These are phyloP conservation scores for Latrodectus geometricus DNA, from an alignment of 1,140 invertebrate species.

Conservation along the genomic window DNA sequence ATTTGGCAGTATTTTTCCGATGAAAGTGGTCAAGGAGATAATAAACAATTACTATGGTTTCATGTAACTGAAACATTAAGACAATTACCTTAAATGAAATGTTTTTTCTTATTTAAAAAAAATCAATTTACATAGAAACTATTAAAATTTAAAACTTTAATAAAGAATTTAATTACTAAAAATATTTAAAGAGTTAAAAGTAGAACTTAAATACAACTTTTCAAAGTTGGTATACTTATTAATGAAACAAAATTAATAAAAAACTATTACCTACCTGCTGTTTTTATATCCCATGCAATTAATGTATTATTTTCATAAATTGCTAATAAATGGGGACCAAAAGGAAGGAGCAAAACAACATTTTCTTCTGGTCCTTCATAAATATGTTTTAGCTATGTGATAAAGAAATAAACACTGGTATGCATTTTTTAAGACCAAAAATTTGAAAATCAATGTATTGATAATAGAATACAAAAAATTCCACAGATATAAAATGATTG, in stretches of 20 bases:
- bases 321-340: slow-evolving; percentile 86
- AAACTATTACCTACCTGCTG: slow-evolving; percentile 71
- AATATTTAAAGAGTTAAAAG: neutral
- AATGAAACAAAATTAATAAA: slow-evolving; percentile 64
- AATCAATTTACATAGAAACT: too few species aligned
- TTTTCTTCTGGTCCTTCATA: slow-evolving; percentile 80
- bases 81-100: too few species aligned
- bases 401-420: too few species aligned
- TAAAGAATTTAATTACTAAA: neutral
- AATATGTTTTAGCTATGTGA: slow-evolving; percentile 77
- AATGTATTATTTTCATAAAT: slow-evolving; percentile 83
- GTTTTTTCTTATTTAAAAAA: too few species aligned
- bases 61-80: too few species aligned
- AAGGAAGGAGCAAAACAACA: slow-evolving; percentile 85
- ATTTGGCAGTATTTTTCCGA: too few species aligned
- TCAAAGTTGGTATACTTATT: slow-evolving; percentile 69
- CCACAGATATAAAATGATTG: too few species aligned
- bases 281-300: slow-evolving; percentile 87
- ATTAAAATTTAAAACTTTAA: neutral
- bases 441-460: too few species aligned
- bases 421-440: too few species aligned
- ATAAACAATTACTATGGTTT: too few species aligned
- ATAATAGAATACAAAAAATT: too few species aligned
- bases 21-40: too few species aligned
- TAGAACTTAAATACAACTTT: neutral